Percentiles rank a stretch among this genome's conserved stretches.
These are phyloP conservation scores for Pseudoips prasinana DNA, from an alignment of 2,888 invertebrate species.

Conservation along the genomic window DNA sequence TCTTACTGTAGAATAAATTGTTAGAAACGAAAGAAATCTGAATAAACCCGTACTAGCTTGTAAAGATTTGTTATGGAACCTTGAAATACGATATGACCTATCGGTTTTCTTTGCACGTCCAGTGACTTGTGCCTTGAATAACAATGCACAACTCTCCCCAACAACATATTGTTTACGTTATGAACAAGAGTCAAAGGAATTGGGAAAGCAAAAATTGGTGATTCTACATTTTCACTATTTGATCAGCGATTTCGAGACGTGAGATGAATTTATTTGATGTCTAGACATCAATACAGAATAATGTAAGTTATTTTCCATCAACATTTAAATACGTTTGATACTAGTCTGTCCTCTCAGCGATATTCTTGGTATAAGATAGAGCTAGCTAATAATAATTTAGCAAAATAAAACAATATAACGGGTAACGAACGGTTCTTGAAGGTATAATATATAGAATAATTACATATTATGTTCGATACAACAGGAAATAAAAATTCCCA, in stretches of 20 bases:
- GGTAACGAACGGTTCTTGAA: too few species aligned
- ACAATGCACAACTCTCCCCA: slow-evolving; percentile 15
- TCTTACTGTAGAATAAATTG: neutral
- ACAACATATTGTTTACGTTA: slow-evolving; percentile 17
- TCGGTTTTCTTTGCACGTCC: slow-evolving; percentile 25
- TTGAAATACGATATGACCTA: slow-evolving; percentile 22
- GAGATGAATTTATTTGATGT: too few species aligned
- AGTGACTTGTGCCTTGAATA: slow-evolving; percentile 23
- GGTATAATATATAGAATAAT: too few species aligned
- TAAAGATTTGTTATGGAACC: slow-evolving; percentile 25
- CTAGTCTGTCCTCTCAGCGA: too few species aligned
- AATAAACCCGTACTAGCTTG: slow-evolving; percentile 15
- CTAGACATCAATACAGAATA: too few species aligned
- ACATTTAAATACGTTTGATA: too few species aligned
- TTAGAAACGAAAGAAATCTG: slow-evolving; percentile 14
- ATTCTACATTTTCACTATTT: slow-evolving; percentile 7
- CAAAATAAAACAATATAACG: too few species aligned
- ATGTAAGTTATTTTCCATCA: too few species aligned
- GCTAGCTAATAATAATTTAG: too few species aligned
- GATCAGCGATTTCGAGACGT: neutral
- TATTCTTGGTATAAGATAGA: too few species aligned
- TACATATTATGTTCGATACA: too few species aligned
- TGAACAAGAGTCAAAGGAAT: slow-evolving; percentile 12
- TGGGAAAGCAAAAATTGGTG: slow-evolving; percentile 8
- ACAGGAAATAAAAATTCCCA: too few species aligned